Conservation (phyloP, 2,888 invertebrate species). For the Mimumesa dahlbomi region DNA sequence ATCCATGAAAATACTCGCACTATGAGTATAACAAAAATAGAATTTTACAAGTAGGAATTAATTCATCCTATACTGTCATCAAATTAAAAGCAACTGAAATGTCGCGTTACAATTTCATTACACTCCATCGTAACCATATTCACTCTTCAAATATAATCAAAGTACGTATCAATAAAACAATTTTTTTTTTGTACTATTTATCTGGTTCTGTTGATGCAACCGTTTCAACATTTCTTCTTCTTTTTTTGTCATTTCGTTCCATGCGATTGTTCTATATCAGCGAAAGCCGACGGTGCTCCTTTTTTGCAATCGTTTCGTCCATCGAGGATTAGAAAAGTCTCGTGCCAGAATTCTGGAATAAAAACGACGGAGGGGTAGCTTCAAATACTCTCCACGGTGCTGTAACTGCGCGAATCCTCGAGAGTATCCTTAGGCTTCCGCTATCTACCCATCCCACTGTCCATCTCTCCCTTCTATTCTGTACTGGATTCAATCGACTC, state of each 20-base stretch:
- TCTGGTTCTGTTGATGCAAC: background rate
- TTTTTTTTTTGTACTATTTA: no score
- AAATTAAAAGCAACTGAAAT: no score
- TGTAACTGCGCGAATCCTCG: slow-evolving; percentile 54
- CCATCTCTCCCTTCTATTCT: slow-evolving; percentile 41
- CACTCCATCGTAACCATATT: no score
- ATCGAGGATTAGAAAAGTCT: slow-evolving; percentile 55
- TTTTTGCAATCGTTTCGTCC: slow-evolving; percentile 43
- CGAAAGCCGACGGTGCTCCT: slow-evolving; percentile 13
- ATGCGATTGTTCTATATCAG: slow-evolving; percentile 20
- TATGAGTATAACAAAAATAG: slow-evolving; percentile 9
- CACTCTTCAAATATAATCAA: no score
- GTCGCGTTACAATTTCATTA: no score
- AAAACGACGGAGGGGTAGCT: slow-evolving; percentile 34
- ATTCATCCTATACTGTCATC: no score
- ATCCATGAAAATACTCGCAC: slow-evolving; percentile 21
- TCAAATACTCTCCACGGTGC: slow-evolving; percentile 48
- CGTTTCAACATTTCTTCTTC: slow-evolving; percentile 4
- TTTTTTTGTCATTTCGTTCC: slow-evolving; percentile 38
- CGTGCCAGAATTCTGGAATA: slow-evolving; percentile 52
- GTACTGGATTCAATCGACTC: slow-evolving; percentile 50
- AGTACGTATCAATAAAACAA: no score
- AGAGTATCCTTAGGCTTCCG: slow-evolving; percentile 55
- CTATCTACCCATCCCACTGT: slow-evolving; percentile 41
- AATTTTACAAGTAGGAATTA: no score